Evolutionary conservation across 2,113 vertebrate genomes (phyloP), one percentile per base, ranked within the genome.

Genomic region (Ceuthmochares aereus): DNA sequence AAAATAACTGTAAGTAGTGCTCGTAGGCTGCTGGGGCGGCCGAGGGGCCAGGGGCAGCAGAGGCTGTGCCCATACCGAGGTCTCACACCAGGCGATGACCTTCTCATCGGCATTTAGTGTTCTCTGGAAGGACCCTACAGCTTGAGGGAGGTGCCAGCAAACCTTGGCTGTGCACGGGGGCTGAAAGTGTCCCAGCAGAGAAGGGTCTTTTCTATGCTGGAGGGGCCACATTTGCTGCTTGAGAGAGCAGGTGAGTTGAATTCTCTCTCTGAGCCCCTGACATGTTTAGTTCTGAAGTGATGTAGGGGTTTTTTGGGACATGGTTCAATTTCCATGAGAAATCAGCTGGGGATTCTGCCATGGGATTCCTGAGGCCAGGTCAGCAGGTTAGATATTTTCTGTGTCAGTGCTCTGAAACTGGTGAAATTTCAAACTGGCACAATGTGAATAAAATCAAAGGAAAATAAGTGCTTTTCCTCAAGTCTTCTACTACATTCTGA

Each of bases 41-140:
- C 0, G 0, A 67, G 87, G 36, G 42, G 52, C 72, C 62, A 9
- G 81, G 21, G 42, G 9, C 29, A 30, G 23, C 52, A 80, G 37
- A 10, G 63, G 67, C 79, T 59, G 52, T 51, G 51, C 12, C 0
- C 0, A 2, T 17, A 6, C 29, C n/a, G 12, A 1, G 14, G 2
- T 72, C 37, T 60, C 70, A 45, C 7, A 16, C 1, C 51, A 47
- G 37, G 20, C 1, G 0, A 14, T 34, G 13, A 8, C 16, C 15
- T 55, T n/a, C 32, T 60, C 58, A 14, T 12, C 3, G 4, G 10
- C 7, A 2, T 17, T 45, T 14, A 8, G 3, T 12, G 52, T 64
- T 37, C 19, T 37, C 67, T 60, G 47, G 25, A 67, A 75, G 32
- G 29, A 90, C 27, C 7, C 36, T 30, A 3, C 8, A 55, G 17